Base-by-base conservation (phyloP, 1,140 invertebrate genomes). In the Drosophila sucinea region DNA sequence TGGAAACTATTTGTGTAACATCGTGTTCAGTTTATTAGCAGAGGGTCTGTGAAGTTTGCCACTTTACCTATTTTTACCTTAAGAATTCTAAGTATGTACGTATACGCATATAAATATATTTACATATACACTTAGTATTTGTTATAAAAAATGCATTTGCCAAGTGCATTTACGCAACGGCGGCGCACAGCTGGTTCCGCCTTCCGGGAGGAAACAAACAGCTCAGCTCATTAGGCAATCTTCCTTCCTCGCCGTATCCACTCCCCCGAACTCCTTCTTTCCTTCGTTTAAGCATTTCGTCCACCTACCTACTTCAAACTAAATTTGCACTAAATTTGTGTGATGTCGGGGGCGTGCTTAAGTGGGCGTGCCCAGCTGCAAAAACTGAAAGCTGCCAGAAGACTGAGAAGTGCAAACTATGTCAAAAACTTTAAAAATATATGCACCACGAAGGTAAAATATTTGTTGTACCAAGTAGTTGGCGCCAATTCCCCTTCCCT, bases 401-500 rank as follows among this genome's bases (percentile, higher is more conserved):
- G 40, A 51, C 23, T 17, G n/a, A 11, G 51, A 29, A 33, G 55
- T 55, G 38, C 70, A 77, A 89, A 89, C 84, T 89, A 89, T 89
- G 84, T 89, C 84, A 90, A 89, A 89, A 89, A 89, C 84, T 89
- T 90, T 89, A 90, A 89, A 90, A 90, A 87, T 87, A 87, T 89
- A 66, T 71, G 54, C 41, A 60, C 58, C 55, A 33, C 66, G 70
- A 74, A 79, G 75, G 63, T 86, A 86, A 86, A 86, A 81, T 81
- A 64, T 81, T 84, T 81, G 75, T 65, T 63, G 38, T 35, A 60
- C 55, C 67, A 41, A 61, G 78, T 65, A 62, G 57, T 73, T 63
- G 33, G 7, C 33, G 33, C 33, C 33, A 35, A 35, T 17, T 17
- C 17, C 17, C 17, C 17, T 17, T 17, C 17, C 17, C 8, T 8